Evolutionary conservation across 2,113 vertebrate species (phyloP), one percentile per base, ranked within the genome.

Genomic region (Desmodus rotundus): DNA sequence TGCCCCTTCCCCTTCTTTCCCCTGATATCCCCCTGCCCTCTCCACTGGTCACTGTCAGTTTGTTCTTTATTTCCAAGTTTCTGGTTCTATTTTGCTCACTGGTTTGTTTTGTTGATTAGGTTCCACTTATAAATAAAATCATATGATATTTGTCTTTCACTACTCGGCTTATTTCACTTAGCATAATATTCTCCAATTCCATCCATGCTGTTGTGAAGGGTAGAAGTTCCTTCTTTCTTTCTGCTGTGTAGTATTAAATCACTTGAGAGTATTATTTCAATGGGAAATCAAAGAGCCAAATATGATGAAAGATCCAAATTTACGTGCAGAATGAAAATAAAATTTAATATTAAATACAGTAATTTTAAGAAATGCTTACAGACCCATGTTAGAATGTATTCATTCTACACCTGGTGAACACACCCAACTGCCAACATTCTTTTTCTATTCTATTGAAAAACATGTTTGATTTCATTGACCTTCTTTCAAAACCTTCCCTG

Each of bases 271-370:
- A 22, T 85, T 93, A 85, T 58, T 87, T 93, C 58, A 89, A 89
- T 70, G 26, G 33, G 89, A 20, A 93, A 86, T 90, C 72, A 89
- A 31, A n/a, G 36, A 67, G 16, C 56, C 13, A 76, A 92, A 52
- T 88, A 52, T 61, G 22, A 0, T 47, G 36, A 70, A 85, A 65
- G 54, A 70, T 50, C 4, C 16, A 94, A 72, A 52, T 94, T 97
- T 93, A 87, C 33, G 43, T 58, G 70, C 19, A 83, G 28, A 93
- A 45, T 52, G 16, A 81, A 93, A 91, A 76, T 83, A 80, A 67
- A 68, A 7, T 84, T 96, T 84, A 95, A 80, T 91, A 84, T 91
- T 92, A 88, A 93, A 73, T 80, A 54, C 20, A 45, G 74, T 85
- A 28, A 84, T 91, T 84, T 91, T 80, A 82, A 89, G 31, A 85